phyloP scores from a whole-genome alignment of 37 sponge, comb jelly and placozoan genomes.

The Crambe crambe region DNA sequence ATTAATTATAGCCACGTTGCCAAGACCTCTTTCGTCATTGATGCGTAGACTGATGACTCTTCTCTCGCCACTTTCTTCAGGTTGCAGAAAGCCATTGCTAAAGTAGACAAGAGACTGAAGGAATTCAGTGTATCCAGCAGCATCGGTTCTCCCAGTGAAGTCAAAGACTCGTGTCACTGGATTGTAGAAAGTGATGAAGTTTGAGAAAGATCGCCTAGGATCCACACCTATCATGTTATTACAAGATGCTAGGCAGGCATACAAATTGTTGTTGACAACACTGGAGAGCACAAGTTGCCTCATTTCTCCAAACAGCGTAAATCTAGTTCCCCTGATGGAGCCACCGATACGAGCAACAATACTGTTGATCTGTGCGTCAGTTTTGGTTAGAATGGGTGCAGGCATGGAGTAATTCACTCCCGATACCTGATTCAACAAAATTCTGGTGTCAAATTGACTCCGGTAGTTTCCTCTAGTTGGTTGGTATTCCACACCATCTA shows the following conservation, averaged over 20 bases:
- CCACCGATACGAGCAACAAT: constrained; percentile 44
- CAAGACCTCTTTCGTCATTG: constrained; percentile 33
- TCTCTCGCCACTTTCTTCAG: constrained; percentile 48
- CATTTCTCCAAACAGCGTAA: constrained; percentile 30
- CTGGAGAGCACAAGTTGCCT: constrained; percentile 31
- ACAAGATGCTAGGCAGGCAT: constrained; percentile 62
- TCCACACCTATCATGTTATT: constrained; percentile 21
- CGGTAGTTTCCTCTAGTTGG: constrained; percentile 29
- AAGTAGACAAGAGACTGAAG: constrained; percentile 29
- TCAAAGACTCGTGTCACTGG: constrained; percentile 37
- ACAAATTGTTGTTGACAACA: neutral
- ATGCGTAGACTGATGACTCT: constrained; percentile 37
- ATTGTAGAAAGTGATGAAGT: constrained; percentile 30
- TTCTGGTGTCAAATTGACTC: neutral
- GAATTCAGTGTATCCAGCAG: constrained; percentile 39
- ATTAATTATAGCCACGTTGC: constrained; percentile 22
- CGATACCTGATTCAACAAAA: neutral
- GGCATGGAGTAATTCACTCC: constrained; percentile 46
- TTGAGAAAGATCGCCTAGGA: neutral
- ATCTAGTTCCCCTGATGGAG: constrained; percentile 4
- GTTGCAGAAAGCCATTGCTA: constrained; percentile 40
- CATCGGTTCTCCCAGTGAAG: constrained; percentile 18
- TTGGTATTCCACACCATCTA: constrained; percentile 42
- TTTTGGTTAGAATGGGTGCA: constrained; percentile 38
- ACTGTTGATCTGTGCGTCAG: neutral